Base-by-base conservation (phyloP, 2,113 vertebrate genomes). In the Hippocampus comes region DNA sequence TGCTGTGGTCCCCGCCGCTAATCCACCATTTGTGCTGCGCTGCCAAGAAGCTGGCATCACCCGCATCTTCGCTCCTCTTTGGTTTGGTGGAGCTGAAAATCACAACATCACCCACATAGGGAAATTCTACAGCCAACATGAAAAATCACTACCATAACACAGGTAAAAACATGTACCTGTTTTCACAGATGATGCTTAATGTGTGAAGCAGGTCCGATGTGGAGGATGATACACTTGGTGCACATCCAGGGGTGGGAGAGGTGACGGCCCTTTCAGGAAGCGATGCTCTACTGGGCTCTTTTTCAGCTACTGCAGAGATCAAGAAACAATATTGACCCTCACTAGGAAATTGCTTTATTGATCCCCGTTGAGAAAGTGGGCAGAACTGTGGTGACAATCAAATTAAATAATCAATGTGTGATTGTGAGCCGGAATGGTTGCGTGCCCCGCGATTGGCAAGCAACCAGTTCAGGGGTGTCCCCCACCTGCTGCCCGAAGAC, bases 131-230 rank as follows among this genome's bases (percentile, higher is more conserved):
- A 43, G 23, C 25, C 42, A 46, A 17, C 5, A 15, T 48, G 14
- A 46, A 23, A 23, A 65, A 9, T 8, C 18, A 17, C 25, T 3
- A 14, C 9, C 5, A 27, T 11, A 25, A 27, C 12, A 66, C 48
- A 55, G 14, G 14, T 17, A 38, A 38, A 34, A 25, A 30, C 49
- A 57, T 34, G 18, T 92, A 97, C 96, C 94, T 93, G 78, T 92
- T 91, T 66, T 70, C 81, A 64, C 88, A 82, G 20, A 86, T 70
- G 64, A 88, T 89, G 42, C 70, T 84, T 71, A 82, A 74, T 8
- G 82, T 81, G 78, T 70, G 89, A 81, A 81, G 82, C 57, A 84
- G 72, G 70, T 94, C 91, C 18, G 83, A 80, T 68, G 90, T 84
- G 41, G 86, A 71, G 61, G 91, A 69, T 25, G 90, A 89, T 1